Conservation (phyloP, 1,140 invertebrate genomes). For the Papilio machaon region DNA sequence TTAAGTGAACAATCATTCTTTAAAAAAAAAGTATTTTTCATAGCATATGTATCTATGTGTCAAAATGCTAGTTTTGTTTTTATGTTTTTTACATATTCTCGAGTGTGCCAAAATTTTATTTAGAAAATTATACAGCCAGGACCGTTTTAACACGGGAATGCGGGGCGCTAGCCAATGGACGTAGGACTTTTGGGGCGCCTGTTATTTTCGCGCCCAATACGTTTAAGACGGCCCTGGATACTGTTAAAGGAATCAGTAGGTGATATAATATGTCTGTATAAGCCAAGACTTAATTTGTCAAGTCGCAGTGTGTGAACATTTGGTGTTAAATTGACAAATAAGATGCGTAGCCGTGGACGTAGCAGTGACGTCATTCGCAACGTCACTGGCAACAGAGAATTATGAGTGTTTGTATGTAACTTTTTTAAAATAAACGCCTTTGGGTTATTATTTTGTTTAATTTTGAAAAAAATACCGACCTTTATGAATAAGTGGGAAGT, state of each 20-base stretch:
- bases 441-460: slow-evolving; percentile 53
- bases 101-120: background rate
- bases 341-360: slow-evolving; percentile 55
- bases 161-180: no score
- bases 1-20: background rate
- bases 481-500: background rate
- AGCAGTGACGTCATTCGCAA: slow-evolving; percentile 51
- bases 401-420: slow-evolving; percentile 80
- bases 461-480: background rate
- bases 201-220: no score
- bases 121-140: background rate
- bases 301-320: slow-evolving; percentile 33
- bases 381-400: slow-evolving; percentile 59
- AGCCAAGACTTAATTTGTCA: background rate
- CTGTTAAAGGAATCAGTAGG: background rate
- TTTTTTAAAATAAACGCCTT: slow-evolving; percentile 75
- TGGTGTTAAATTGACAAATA: slow-evolving; percentile 39
- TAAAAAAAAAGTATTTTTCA: background rate
- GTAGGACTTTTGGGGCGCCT: no score
- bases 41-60: background rate
- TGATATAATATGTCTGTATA: background rate
- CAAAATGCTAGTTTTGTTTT: background rate
- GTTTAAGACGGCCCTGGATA: no score
- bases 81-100: background rate
- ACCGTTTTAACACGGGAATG: no score